phyloP scores from a whole-genome alignment of 2,113 vertebrate species.

The Notarius lentiginosus region DNA sequence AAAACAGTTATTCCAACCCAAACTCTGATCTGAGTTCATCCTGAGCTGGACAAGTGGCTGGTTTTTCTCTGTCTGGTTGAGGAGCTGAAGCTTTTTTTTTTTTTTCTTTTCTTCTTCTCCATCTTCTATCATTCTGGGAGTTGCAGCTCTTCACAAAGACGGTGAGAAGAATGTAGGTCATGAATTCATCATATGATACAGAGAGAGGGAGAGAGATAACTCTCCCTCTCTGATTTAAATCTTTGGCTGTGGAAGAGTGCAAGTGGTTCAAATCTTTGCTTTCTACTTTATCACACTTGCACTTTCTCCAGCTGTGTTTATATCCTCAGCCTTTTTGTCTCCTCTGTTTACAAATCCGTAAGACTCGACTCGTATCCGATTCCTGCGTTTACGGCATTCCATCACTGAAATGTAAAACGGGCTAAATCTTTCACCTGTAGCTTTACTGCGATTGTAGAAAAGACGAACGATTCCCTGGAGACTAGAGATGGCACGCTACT shows the following conservation, averaged over 20 bases:
- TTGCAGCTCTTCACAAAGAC: constrained; percentile 54
- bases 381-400: not conserved
- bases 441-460: not conserved
- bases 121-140: constrained; percentile 34
- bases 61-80: constrained; percentile 51
- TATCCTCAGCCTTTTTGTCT: not conserved
- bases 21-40: constrained; percentile 2
- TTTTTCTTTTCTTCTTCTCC: not conserved
- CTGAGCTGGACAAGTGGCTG: constrained; percentile 14
- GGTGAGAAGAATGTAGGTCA: constrained; percentile 55
- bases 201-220: not conserved
- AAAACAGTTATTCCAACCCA: not conserved
- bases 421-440: not conserved
- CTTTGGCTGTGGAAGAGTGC: not conserved
- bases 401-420: not conserved
- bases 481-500: not conserved
- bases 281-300: not conserved
- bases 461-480: not conserved
- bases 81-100: constrained; percentile 42
- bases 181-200: constrained; percentile 51
- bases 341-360: not conserved
- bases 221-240: not conserved
- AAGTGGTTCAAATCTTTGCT: not conserved
- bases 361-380: not conserved
- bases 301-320: not conserved